Evolutionary conservation across 2,888 invertebrate species (phyloP).

Genomic region (Tuberolachnus salignus): DNA sequence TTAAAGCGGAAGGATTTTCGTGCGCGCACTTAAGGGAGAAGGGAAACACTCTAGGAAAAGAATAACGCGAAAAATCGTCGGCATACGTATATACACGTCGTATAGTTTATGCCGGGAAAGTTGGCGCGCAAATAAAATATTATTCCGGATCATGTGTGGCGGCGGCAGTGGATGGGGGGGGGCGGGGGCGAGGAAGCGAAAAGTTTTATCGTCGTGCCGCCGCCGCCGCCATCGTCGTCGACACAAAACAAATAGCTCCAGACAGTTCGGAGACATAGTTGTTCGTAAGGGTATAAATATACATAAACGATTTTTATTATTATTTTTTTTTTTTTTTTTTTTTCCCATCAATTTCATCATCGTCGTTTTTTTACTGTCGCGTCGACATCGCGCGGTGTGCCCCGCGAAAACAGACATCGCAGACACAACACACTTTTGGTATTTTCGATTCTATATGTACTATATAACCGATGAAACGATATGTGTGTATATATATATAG

Average conservation of each 20-base stretch:
- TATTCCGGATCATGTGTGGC: slow-evolving; percentile 33
- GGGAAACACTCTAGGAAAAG: slow-evolving; percentile 19
- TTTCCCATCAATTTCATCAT: neutral
- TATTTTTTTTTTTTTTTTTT: too few relatives aligned
- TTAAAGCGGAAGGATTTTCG: neutral
- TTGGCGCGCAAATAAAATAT: slow-evolving; percentile 38
- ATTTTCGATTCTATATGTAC: slow-evolving; percentile 20
- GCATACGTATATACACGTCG: neutral
- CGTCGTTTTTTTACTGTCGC: neutral
- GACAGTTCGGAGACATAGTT: slow-evolving; percentile 49
- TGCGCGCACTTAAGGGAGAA: neutral
- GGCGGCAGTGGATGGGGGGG: too few relatives aligned
- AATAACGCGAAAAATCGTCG: slow-evolving; percentile 41
- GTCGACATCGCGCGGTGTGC: neutral
- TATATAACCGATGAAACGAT: slow-evolving; percentile 31
- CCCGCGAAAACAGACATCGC: slow-evolving; percentile 12
- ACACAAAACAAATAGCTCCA: slow-evolving; percentile 48
- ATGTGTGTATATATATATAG: neutral
- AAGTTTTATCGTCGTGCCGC: slow-evolving; percentile 46
- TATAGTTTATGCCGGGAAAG: slow-evolving; percentile 45
- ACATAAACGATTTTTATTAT: neutral
- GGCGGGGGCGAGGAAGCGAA: slow-evolving; percentile 18
- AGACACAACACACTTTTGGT: neutral
- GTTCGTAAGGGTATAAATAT: slow-evolving; percentile 15
- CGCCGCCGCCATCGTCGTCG: too few relatives aligned